phyloP scores from a whole-genome alignment of 2,797 vertebrate species.

The Syngnathus acus region DNA sequence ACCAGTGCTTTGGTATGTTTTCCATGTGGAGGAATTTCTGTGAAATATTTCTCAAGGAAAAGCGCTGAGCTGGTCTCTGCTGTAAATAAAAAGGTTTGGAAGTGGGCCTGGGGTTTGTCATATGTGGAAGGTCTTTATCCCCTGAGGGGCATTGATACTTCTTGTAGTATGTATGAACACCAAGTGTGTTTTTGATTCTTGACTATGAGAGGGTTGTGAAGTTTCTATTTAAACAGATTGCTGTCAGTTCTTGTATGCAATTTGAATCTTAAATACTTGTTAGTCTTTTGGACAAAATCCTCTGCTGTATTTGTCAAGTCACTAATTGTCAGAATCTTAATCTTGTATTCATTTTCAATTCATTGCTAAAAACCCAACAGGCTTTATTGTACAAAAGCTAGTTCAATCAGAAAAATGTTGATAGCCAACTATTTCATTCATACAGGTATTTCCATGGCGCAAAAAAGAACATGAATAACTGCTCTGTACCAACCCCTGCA shows the following conservation, averaged over 20 bases:
- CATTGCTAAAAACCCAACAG: not conserved
- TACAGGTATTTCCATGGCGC: not conserved
- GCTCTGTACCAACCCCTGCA: not conserved
- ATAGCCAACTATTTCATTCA: not conserved
- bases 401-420: not conserved
- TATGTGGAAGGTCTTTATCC: not conserved
- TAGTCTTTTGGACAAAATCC: not conserved
- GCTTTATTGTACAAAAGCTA: not conserved
- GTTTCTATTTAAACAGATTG: not conserved
- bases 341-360: not conserved
- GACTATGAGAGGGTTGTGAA: not conserved
- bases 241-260: not conserved
- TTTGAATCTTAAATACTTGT: not conserved
- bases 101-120: conserved; percentile 9
- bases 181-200: not conserved
- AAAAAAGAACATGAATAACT: not conserved
- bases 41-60: conserved; percentile 35
- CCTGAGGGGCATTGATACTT: not conserved
- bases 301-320: not conserved
- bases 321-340: not conserved
- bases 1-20: not conserved
- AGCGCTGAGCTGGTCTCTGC: conserved; percentile 56
- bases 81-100: conserved; percentile 14
- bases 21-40: conserved; percentile 18
- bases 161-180: not conserved